Evolutionary conservation across 2,888 invertebrate species (phyloP), one percentile per base, ranked within the genome.

Genomic region (Acleris laterana): DNA sequence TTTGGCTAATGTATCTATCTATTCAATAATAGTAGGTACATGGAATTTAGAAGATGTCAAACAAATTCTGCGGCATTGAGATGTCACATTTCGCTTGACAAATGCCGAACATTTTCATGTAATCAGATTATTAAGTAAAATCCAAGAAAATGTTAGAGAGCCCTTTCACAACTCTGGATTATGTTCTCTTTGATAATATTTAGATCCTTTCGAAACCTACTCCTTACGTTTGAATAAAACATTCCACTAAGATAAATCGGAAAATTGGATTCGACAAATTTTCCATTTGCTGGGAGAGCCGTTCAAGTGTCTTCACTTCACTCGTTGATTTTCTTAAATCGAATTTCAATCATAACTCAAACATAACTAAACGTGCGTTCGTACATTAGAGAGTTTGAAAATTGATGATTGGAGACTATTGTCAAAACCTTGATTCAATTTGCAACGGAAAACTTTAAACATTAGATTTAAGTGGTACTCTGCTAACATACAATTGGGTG

Each of bases 211-310:
- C 42, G 49, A 55, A 55, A 64, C 60, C 55, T 64, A 59, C 53
- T 53, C 20, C 58, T 63, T 59, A 50, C 42, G 50, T 61, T 66
- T 62, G 56, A 66, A 66, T 66, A 66, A 66, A 66, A 62, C 51
- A 57, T 66, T 56, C 51, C 44, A 58, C 56, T 66, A 38, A 57
- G 57, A 55, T 61, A 66, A 66, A 66, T 62, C 57, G 38, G 50
- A 66, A 62, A 66, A 62, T 66, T 62, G 57, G 19, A 66, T 66
- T 62, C 46, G 57, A 62, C 66, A 62, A 60, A 57, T 66, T 66
- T 66, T 61, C 66, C 61, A 66, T 62, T 58, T 66, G 56, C 57
- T 62, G 48, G 51, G 46, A 62, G 55, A 65, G 49, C 20, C 46
- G 57, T 61, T 65, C 60, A 28, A 65, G 66, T 66, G 51, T 57